Base-by-base conservation (phyloP, 2,113 vertebrate genomes). In the Alligator sinensis region DNA sequence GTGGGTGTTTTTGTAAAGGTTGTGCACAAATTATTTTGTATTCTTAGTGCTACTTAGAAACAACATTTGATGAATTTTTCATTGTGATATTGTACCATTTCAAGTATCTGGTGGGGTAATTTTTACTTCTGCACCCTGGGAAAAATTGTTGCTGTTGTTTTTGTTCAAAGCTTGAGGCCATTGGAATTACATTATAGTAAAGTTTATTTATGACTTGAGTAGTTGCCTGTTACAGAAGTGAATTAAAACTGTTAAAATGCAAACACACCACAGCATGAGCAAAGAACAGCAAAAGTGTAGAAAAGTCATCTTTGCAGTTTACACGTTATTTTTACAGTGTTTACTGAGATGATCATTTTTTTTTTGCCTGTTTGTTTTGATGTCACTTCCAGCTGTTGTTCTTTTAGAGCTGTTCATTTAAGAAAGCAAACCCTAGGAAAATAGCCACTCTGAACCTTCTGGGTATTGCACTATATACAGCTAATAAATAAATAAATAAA, bases 381-480 rank as follows among this genome's bases (percentile, higher is more conserved):
- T 59, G 2, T 86, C 80, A 59, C 2, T 0, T 5, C 77, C 55
- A 59, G 77, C 64, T 91, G 84, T 93, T 93, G 92, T 96, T 91
- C 87, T 92, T 84, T 86, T 86, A 82, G 63, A 84, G n/a, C 91
- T 94, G 94, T 84, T 86, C 92, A 75, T 82, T 96, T 92, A 93
- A 47, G 47, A 47, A 47, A 47, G 47, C 47, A 47, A 47, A 47
- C 8, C 72, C 57, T 38, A 47, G 28, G 86, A 87, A 93, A 92
- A 89, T 80, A 91, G 93, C 94, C 82, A 87, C 83, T 75, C 84
- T 87, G 28, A 58, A 85, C 47, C 47, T 47, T 47, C 47, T 47
- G 47, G 47, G 47, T 47, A 47, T 9, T 47, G 47, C 47, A 47
- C 47, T 47, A 7, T 47, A 7, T 47, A 47, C 7, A 47, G 9